Evolutionary conservation across 92 coral and sea anemone genomes (phyloP), one percentile per base, ranked within the genome.

Genomic region (Siderastrea radians): DNA sequence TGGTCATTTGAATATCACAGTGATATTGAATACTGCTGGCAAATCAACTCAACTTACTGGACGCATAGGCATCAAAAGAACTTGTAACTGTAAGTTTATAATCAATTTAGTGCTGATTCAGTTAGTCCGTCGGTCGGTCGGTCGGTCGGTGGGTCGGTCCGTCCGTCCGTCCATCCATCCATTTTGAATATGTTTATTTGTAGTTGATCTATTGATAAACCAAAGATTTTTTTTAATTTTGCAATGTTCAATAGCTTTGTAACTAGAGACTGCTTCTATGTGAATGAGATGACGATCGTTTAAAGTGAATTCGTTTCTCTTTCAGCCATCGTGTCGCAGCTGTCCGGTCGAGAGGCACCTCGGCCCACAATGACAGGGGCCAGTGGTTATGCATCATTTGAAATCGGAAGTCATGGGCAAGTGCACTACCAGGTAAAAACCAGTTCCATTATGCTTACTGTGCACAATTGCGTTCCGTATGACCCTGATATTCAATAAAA

Each of bases 331-430:
- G 92, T 88, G 54, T 93, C 93, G 17, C 84, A 81, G 62, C 66
- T 95, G 66, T 92, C 98, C 10, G 98, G 98, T 43, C 86, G 93
- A 75, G 95, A 79, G 8, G 96, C 91, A 4, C 90, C 98, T 10
- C 91, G 93, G 82, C 96, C 96, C 82, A 89, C 98, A 61, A 85
- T 95, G 64, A 91, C 98, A 51, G 98, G 98, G 16, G 92, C 98
- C 92, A 95, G 98, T 87, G 98, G 98, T 57, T 93, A 85, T 67
- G 88, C 91, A 46, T 91, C 95, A 0, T 87, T 95, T 55, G 80
- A 76, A 9, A 75, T 95, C 52, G 77, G 79, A 13, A 59, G 80
- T 73, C 82, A 88, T 14, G 96, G 98, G 14, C 93, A 90, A 49
- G 70, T 95, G 58, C 80, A 71, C 43, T 95, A 91, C 84, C 87